Conservation (phyloP, 1,140 invertebrate genomes). For the Drosophila auraria region DNA sequence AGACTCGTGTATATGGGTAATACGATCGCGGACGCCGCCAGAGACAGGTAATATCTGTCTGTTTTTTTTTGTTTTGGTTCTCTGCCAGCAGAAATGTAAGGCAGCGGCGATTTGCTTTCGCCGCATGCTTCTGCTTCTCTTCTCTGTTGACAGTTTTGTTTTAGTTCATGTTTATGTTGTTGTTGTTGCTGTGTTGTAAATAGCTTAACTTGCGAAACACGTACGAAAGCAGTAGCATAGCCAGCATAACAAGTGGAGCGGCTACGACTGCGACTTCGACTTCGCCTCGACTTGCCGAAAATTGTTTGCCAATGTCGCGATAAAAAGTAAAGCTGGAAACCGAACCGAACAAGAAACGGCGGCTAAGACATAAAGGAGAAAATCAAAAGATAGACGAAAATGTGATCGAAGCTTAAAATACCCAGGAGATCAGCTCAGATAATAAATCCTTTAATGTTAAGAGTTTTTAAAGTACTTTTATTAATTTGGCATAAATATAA, state of each 20-base stretch:
- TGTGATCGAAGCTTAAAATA: neutral
- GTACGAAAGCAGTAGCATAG: conserved; percentile 51
- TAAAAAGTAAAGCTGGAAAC: conserved; percentile 55
- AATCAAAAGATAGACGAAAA: neutral
- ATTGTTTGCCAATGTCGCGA: conserved; percentile 80
- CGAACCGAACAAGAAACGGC: conserved; percentile 15
- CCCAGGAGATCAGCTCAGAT: no score
- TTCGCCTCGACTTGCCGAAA: conserved; percentile 47
- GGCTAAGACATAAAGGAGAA: neutral
- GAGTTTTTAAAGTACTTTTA: no score
- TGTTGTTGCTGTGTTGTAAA: conserved; percentile 39
- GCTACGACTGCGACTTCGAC: conserved; percentile 28
- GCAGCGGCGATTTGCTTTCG: conserved; percentile 21
- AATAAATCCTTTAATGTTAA: no score
- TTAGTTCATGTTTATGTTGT: conserved; percentile 55
- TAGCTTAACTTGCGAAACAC: conserved; percentile 78
- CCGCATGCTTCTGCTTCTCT: conserved; percentile 42
- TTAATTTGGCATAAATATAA: no score
- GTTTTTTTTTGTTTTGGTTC: neutral
- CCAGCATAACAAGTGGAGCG: conserved; percentile 79
- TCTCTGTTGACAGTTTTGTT: conserved; percentile 64
- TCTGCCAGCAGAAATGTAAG: conserved; percentile 12
- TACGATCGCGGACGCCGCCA: neutral
- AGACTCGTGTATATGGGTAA: conserved; percentile 2
- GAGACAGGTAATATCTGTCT: neutral